phyloP scores from a whole-genome alignment of 2,888 invertebrate species.

The Exephanes ischioxanthus region DNA sequence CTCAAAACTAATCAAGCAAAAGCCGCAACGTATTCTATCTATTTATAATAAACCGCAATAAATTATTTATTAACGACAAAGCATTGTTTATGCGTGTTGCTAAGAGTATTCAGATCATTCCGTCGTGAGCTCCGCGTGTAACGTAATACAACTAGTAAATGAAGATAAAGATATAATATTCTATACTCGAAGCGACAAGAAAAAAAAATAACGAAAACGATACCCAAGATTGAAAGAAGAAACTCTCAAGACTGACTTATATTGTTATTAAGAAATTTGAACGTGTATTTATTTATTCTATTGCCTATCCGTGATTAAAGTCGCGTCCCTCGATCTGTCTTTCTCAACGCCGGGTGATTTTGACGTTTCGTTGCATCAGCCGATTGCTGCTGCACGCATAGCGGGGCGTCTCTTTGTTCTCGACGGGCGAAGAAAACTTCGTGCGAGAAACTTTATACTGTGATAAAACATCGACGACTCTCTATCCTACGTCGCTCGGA shows the following conservation, averaged over 20 bases:
- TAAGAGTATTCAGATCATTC: conserved; percentile 57
- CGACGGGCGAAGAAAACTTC: conserved; percentile 24
- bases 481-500: conserved; percentile 7
- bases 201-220: conserved; percentile 23
- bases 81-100: conserved; percentile 14
- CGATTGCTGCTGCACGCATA: conserved; percentile 43
- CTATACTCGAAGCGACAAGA: neutral
- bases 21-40: conserved; percentile 25
- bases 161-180: conserved; percentile 16
- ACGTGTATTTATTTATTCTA: conserved; percentile 58
- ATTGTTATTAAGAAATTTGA: conserved; percentile 61
- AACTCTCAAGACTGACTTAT: conserved; percentile 69
- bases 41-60: conserved; percentile 14
- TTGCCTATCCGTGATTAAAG: neutral
- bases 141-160: conserved; percentile 5
- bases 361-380: conserved; percentile 78
- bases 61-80: conserved; percentile 48
- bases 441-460: conserved; percentile 46
- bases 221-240: conserved; percentile 57
- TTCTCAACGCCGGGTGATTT: conserved; percentile 62
- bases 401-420: conserved; percentile 59
- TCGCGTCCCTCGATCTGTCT: neutral
- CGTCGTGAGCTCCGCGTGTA: conserved; percentile 50
- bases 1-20: neutral
- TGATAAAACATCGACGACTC: conserved; percentile 54